These are phyloP conservation scores for Empidonax traillii DNA, from an alignment of 2,113 vertebrate species.

Conservation along the genomic window DNA sequence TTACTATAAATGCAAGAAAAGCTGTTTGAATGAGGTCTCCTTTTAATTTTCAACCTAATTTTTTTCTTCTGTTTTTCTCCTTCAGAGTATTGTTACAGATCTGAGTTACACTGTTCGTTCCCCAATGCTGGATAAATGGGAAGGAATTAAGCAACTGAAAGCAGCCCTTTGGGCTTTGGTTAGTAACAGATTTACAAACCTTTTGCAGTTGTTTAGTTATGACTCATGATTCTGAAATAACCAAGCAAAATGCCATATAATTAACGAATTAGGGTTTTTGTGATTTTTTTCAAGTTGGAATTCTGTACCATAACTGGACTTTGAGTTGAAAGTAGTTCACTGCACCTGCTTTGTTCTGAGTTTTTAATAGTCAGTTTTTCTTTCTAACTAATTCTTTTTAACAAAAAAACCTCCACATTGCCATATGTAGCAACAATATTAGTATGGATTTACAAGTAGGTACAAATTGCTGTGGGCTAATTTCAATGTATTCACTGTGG, in stretches of 20 bases:
- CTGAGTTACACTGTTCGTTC: constrained; percentile 93
- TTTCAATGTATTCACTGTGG: background rate
- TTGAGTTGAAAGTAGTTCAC: background rate
- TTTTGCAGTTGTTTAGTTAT: background rate
- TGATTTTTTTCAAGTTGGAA: background rate
- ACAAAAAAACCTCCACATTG: background rate
- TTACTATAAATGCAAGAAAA: background rate
- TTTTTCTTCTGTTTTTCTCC: background rate
- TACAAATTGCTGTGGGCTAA: background rate
- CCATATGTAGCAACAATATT: background rate
- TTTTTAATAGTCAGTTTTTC: background rate
- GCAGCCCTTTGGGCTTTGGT: constrained; percentile 98
- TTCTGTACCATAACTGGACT: background rate
- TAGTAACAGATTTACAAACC: constrained; percentile 62
- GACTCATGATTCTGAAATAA: background rate
- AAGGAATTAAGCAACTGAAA: constrained; percentile 97
- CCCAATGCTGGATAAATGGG: constrained; percentile 97
- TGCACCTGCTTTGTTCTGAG: background rate
- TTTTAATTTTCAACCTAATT: background rate
- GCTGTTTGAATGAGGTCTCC: background rate
- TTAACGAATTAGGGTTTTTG: background rate
- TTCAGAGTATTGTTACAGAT: constrained; percentile 91
- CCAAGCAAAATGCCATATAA: background rate
- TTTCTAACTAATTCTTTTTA: background rate
- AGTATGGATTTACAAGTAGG: background rate